phyloP scores from a whole-genome alignment of 2,113 vertebrate species.

The zebrafish (Danio rerio) region DNA sequence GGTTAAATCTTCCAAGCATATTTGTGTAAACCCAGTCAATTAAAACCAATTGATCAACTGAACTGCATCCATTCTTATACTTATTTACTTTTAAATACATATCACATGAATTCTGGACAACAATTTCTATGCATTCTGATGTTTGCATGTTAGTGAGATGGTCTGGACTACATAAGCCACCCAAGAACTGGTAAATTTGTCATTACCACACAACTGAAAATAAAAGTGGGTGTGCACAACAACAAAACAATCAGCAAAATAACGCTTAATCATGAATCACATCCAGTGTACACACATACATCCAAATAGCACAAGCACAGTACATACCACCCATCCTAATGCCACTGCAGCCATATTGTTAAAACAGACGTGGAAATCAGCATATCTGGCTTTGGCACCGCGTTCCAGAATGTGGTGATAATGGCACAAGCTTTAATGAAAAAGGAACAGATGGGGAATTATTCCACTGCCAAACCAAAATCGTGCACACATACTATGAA shows the following conservation, averaged over 20 bases:
- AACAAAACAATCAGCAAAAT: background rate
- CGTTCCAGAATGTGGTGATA: constrained; percentile 15
- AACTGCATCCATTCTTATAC: background rate
- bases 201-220: too few species aligned
- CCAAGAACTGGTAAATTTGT: too few species aligned
- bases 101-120: background rate
- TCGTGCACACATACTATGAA: constrained; percentile 15
- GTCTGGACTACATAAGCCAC: too few species aligned
- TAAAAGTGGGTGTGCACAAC: background rate
- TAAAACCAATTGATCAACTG: background rate
- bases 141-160: too few species aligned
- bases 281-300: background rate
- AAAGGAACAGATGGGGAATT: constrained; percentile 10
- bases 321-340: background rate
- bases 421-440: constrained; percentile 36
- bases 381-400: background rate
- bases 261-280: background rate
- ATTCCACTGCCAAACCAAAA: constrained; percentile 37
- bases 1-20: background rate
- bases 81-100: background rate
- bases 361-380: constrained; percentile 19
- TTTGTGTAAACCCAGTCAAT: background rate
- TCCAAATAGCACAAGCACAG: background rate
- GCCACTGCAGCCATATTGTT: background rate
- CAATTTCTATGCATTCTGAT: background rate